Evolutionary conservation across 2,797 vertebrate species (phyloP), one percentile per base, ranked within the genome.

Genomic region (Champsocephalus gunnari): DNA sequence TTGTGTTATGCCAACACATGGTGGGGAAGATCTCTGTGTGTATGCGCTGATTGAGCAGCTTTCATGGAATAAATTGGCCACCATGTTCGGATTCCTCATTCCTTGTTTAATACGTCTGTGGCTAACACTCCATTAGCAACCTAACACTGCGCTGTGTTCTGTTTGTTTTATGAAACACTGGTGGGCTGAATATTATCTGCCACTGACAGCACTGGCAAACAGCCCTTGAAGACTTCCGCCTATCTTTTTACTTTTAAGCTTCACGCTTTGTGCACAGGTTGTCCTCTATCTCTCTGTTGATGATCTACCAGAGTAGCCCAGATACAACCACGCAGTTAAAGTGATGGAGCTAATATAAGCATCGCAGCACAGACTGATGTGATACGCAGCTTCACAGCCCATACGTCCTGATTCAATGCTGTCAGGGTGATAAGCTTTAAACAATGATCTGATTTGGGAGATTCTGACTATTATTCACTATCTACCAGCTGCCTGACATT

Each of bases 61-160:
- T 66, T 63, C 11, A 51, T 61, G 13, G 63, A 79, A 78, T 80
- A 71, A 60, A 72, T 53, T 73, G 55, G n/a, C 47, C 21, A 49
- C 17, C 44, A 24, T 64, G 50, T 66, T 70, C 63, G 54, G 34
- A 66, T 53, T 51, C 11, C 51, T 71, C 32, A 54, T 75, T 66
- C 41, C 71, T 70, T 73, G 54, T 75, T 67, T 67, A 71, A 54
- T 67, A 62, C 49, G 11, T 64, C 21, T 75, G 41, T 56, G 51
- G 49, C 32, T 69, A 45, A 75, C 47, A 55, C 63, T 71, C 59
- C 58, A 76, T 76, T 73, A 75, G 82, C 62, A 68, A 59, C 55
- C 43, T 41, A 55, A 75, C 49, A 68, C 54, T 56, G 58, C 71
- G 19, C 19, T 47, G 19, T 9, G 17, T 45, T 51, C 14, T 19